Evolutionary conservation across 2,888 invertebrate genomes (phyloP).

Genomic region (Lobophora halterata): DNA sequence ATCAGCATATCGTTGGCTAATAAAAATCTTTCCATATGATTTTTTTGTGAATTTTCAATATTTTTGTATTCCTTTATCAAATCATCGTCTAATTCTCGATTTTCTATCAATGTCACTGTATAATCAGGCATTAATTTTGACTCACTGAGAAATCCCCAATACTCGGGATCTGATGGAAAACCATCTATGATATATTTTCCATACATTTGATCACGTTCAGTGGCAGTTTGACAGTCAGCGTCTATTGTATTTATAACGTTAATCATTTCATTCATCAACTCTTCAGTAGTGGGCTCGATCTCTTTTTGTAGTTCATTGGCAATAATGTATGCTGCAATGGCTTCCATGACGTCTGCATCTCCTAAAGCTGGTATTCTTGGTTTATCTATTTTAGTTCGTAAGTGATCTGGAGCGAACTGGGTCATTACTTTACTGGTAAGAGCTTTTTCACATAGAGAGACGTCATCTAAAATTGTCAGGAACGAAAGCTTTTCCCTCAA

Average conservation of each 20-base stretch:
- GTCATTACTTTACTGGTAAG: conserved; percentile 40
- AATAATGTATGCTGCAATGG: conserved; percentile 56
- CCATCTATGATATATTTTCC: conserved; percentile 83
- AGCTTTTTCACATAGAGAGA: conserved; percentile 44
- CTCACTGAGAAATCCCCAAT: conserved; percentile 67
- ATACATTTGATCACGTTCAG: conserved; percentile 46
- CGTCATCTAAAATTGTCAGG: conserved; percentile 54
- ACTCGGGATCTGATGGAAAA: conserved; percentile 71
- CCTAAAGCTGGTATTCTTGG: conserved; percentile 66
- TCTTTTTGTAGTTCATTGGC: conserved; percentile 65
- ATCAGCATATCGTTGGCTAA: conserved; percentile 56
- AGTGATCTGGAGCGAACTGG: conserved; percentile 60
- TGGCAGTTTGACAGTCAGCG: conserved; percentile 41
- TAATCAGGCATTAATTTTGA: conserved; percentile 76
- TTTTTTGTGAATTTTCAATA: conserved; percentile 49
- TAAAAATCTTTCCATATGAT: conserved; percentile 48
- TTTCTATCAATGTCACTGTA: conserved; percentile 77
- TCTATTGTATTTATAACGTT: conserved; percentile 60
- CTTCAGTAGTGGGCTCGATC: conserved; percentile 61
- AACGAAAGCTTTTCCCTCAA: conserved; percentile 37
- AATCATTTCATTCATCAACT: conserved; percentile 63
- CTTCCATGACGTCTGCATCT: conserved; percentile 65
- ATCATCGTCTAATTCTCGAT: conserved; percentile 61
- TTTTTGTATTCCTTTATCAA: conserved; percentile 55
- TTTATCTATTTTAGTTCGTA: conserved; percentile 41